Evolutionary conservation across 2,888 invertebrate genomes (phyloP), one percentile per base, ranked within the genome.

Genomic region (Thereva nobilitata): DNA sequence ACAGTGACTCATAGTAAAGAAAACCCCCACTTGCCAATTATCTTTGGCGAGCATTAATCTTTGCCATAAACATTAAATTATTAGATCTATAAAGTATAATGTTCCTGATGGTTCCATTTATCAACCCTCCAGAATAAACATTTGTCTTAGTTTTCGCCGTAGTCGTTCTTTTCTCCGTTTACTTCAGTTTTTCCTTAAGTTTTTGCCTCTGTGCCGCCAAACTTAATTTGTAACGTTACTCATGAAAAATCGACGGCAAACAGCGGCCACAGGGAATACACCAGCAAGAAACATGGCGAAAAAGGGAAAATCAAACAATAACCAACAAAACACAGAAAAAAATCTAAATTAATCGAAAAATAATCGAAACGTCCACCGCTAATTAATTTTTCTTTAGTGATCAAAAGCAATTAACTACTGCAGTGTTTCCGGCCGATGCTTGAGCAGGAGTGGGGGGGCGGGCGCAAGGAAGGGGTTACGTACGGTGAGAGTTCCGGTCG

Each of bases 61-160:
- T 71, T 72, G 72, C 72, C 72, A 72, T 72, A 72, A 71, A 71
- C 71, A 72, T 72, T 72, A 72, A 71, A 72, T 72, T 72, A 72
- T 72, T 71, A 72, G 70, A 72, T 72, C 71, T 71, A 71, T 72
- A 72, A 72, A 72, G 71, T 71, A 72, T 72, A 72, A 72, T 72
- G 72, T 71, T 72, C 70, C 70, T 72, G 72, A 72, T 72, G 72
- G 72, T 72, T 70, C 71, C 72, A 72, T 72, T 72, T 72, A 72
- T 72, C 72, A 72, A 71, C 71, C 65, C 68, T 69, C 7, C 50
- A 40, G n/a, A 35, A 53, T 52, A 63, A 40, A 63, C 63, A 63
- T 63, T 63, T 63, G 63, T 63, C 63, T 63, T 63, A 34, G 50
- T 34, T 34, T 23, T 54, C 10, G 35, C 52, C 7, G 34, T n/a